These are phyloP conservation scores for Steinernema khuongi DNA, from an alignment of 1,140 invertebrate genomes.

Conservation along the genomic window DNA sequence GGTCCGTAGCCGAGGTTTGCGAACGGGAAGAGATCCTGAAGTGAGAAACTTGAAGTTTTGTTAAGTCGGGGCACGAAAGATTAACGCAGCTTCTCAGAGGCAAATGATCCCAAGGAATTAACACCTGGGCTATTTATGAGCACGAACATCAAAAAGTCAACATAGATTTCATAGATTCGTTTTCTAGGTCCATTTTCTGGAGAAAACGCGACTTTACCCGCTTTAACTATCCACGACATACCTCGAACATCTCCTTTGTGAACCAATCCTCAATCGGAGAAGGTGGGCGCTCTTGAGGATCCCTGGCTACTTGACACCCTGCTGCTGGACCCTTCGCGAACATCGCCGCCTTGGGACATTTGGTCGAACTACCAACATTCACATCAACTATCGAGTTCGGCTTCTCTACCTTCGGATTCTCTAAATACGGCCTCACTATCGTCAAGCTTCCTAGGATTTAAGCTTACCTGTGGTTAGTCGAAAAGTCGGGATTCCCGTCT, in stretches of 20 bases:
- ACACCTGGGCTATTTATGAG: too few species aligned
- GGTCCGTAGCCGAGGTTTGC: constrained; percentile 56
- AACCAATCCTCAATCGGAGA: constrained; percentile 43
- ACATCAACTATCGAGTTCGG: neutral
- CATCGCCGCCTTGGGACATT: constrained; percentile 22
- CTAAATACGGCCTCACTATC: neutral
- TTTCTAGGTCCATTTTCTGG: too few species aligned
- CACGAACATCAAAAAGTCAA: too few species aligned
- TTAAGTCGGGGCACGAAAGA: too few species aligned
- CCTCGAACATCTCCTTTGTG: constrained; percentile 43
- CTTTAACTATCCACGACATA: too few species aligned
- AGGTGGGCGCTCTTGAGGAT: constrained; percentile 39
- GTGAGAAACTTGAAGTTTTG: neutral
- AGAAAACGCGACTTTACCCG: too few species aligned
- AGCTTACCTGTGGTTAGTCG: neutral
- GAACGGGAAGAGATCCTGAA: constrained; percentile 50
- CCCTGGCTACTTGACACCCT: constrained; percentile 29
- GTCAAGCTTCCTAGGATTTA: neutral
- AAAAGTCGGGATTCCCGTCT: neutral
- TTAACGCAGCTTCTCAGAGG: too few species aligned
- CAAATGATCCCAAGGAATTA: too few species aligned
- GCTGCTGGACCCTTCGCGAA: constrained; percentile 29
- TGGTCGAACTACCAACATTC: neutral
- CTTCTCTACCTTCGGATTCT: too few species aligned
- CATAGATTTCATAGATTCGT: too few species aligned